These are phyloP conservation scores for Melitaea cinxia DNA, from an alignment of 1,140 invertebrate genomes.

Conservation along the genomic window DNA sequence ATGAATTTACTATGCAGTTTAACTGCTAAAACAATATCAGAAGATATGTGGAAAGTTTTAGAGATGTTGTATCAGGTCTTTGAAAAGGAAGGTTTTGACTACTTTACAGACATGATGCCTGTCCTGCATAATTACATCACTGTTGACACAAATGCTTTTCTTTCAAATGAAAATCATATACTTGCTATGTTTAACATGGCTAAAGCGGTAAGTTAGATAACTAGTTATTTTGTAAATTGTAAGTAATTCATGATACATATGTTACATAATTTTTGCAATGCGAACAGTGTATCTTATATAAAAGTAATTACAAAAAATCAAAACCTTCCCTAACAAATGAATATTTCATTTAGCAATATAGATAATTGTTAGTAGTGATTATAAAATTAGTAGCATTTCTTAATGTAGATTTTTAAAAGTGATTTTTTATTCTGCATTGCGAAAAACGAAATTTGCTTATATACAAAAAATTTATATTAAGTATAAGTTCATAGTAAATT, in stretches of 20 bases:
- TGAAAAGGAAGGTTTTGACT: conserved; percentile 96
- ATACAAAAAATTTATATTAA: too few species aligned
- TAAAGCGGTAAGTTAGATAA: conserved; percentile 87
- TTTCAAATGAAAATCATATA: conserved; percentile 94
- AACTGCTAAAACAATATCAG: conserved; percentile 93
- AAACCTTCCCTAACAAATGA: too few species aligned
- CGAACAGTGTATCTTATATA: too few species aligned
- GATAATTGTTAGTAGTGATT: too few species aligned
- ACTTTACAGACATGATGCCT: conserved; percentile 99
- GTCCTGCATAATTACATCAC: conserved; percentile 98
- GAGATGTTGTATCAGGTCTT: conserved; percentile 90
- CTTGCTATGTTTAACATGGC: conserved; percentile 98
- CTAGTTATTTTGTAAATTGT: not conserved
- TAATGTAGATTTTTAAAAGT: too few species aligned
- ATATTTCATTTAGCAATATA: too few species aligned
- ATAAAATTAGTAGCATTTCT: too few species aligned
- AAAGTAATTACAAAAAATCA: too few species aligned
- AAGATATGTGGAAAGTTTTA: conserved; percentile 98
- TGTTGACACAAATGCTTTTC: conserved; percentile 95
- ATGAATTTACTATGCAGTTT: conserved; percentile 96
- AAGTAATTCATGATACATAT: not conserved
- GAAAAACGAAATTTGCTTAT: too few species aligned
- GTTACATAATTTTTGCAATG: too few species aligned
- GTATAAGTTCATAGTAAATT: too few species aligned
- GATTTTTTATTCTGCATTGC: too few species aligned